phyloP scores from a whole-genome alignment of 2,797 vertebrate species.

The Mus minutoides region DNA sequence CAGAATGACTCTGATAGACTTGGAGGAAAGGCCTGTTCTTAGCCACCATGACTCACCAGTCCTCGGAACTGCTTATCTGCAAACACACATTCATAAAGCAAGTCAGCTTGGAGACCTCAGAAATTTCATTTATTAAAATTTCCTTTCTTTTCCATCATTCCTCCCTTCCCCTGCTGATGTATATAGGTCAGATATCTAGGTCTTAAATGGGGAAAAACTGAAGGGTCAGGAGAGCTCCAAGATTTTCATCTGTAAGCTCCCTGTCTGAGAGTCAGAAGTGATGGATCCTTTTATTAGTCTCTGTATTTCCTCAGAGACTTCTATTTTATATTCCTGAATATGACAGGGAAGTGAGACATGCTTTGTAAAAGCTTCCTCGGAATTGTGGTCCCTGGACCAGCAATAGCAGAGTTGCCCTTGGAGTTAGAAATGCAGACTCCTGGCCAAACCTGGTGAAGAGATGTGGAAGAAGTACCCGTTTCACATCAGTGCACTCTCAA shows the following conservation, averaged over 20 bases:
- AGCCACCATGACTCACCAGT: neutral
- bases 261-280: neutral
- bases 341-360: neutral
- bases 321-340: neutral
- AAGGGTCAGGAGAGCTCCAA: slow-evolving; percentile 21
- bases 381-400: too few relatives aligned
- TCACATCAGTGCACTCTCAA: neutral
- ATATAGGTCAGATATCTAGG: slow-evolving; percentile 16
- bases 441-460: neutral
- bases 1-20: slow-evolving; percentile 46
- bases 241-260: slow-evolving; percentile 21
- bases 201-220: neutral
- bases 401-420: neutral
- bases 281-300: neutral
- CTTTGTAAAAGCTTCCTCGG: neutral
- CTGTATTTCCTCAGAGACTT: neutral
- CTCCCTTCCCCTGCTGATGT: neutral
- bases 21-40: slow-evolving; percentile 18
- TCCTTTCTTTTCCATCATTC: slow-evolving; percentile 2
- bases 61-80: neutral
- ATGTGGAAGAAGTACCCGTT: neutral
- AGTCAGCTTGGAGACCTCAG: neutral
- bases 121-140: slow-evolving; percentile 33
- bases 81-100: slow-evolving; percentile 50
- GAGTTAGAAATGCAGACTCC: neutral